Evolutionary conservation across 2,113 vertebrate species (phyloP).

Genomic region (Athene cunicularia): DNA sequence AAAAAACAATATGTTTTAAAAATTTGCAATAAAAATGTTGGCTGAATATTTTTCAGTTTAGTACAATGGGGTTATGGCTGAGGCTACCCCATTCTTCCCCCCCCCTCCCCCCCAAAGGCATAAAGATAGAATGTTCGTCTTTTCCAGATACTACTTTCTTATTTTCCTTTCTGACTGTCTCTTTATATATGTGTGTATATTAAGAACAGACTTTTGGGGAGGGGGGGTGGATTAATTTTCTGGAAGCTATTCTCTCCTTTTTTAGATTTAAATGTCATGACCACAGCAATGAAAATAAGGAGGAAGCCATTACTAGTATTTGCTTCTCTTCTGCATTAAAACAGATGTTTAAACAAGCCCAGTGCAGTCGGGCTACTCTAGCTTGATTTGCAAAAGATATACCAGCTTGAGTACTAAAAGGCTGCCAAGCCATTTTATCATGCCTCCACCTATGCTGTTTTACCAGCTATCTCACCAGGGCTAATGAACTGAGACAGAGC

Average conservation of each 20-base stretch:
- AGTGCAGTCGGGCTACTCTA: background rate
- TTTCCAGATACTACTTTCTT: background rate
- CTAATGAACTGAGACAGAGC: background rate
- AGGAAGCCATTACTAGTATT: background rate
- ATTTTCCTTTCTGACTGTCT: background rate
- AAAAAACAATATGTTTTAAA: background rate
- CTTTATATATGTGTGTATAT: background rate
- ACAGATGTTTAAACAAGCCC: background rate
- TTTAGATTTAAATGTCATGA: background rate
- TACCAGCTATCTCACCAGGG: background rate
- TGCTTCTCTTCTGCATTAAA: background rate
- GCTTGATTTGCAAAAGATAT: background rate
- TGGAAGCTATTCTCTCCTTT: background rate
- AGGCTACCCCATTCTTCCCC: rapidly evolving
- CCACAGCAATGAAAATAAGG: background rate
- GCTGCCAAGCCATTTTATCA: background rate
- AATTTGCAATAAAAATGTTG: background rate
- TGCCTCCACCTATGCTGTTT: background rate
- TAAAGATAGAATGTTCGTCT: background rate
- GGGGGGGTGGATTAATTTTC: background rate
- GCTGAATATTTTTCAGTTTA: background rate
- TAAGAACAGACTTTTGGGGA: background rate
- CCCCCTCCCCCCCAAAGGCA: background rate
- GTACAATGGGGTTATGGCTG: background rate
- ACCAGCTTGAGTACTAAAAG: background rate